These are phyloP conservation scores for Antheraea assamensis DNA, from an alignment of 2,888 invertebrate genomes.

Conservation along the genomic window DNA sequence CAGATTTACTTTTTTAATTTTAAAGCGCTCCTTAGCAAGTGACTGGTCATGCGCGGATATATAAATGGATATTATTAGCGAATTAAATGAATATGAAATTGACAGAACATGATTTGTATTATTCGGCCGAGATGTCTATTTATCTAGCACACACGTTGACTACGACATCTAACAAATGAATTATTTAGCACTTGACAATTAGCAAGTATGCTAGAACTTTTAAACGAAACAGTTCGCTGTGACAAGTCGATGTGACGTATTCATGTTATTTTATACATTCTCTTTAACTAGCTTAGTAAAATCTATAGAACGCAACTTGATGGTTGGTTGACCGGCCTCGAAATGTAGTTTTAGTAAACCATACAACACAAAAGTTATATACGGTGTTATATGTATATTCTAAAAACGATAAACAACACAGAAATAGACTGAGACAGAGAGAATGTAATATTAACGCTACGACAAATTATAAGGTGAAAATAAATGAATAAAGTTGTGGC, in stretches of 20 bases:
- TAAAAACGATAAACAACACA: no score
- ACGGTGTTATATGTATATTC: no score
- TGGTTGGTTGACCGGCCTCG: no score
- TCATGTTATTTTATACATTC: neutral
- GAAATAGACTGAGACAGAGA: no score
- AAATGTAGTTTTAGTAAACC: no score
- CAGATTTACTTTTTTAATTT: neutral
- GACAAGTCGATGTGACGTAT: neutral
- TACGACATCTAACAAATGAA: neutral
- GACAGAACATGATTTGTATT: conserved; percentile 10
- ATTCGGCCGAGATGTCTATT: neutral
- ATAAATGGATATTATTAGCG: neutral
- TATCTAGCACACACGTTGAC: conserved; percentile 3
- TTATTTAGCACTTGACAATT: neutral
- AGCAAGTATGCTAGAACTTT: conserved; percentile 1
- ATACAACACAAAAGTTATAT: no score
- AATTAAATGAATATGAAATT: conserved; percentile 13
- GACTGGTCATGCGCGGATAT: neutral
- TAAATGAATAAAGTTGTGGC: no score
- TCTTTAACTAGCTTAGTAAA: neutral
- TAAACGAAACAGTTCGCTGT: neutral
- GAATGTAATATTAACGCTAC: no score
- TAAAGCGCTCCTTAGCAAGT: neutral
- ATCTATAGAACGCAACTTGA: neutral
- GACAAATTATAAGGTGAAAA: no score